These are phyloP conservation scores for Ypsolopha sequella DNA, from an alignment of 2,888 invertebrate species.

Conservation along the genomic window DNA sequence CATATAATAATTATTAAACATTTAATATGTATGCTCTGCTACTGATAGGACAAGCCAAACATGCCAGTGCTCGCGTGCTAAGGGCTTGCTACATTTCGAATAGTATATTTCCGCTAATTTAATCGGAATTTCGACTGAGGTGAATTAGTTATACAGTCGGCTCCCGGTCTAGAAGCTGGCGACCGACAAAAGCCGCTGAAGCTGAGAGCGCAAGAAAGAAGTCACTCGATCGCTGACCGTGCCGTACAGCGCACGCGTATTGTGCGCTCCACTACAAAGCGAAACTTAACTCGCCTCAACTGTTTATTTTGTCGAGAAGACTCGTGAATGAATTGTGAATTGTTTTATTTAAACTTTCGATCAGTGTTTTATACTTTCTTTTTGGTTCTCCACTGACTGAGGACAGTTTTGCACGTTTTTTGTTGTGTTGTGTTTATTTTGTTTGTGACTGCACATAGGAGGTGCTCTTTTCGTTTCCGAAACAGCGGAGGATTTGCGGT, in stretches of 20 bases:
- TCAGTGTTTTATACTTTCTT: slow-evolving; percentile 35
- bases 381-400: slow-evolving; percentile 27
- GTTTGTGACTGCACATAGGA: slow-evolving; percentile 58
- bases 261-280: slow-evolving; percentile 27
- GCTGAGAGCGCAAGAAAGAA: slow-evolving; percentile 6
- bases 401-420: slow-evolving; percentile 44
- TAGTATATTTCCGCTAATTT: background rate
- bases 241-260: slow-evolving; percentile 36
- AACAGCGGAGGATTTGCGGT: slow-evolving; percentile 58
- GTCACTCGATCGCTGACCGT: slow-evolving; percentile 46
- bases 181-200: background rate
- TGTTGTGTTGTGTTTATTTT: slow-evolving; percentile 40
- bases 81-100: background rate
- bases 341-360: slow-evolving; percentile 30
- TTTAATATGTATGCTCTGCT: too few species aligned
- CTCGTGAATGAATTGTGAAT: slow-evolving; percentile 45
- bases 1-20: too few species aligned
- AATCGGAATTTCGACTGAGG: background rate
- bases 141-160: background rate
- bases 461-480: slow-evolving; percentile 52
- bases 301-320: slow-evolving; percentile 11
- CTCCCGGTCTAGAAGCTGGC: background rate
- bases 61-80: too few species aligned
- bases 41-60: too few species aligned
- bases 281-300: slow-evolving; percentile 49